These are phyloP conservation scores for Apodemia duryi DNA, from an alignment of 2,888 invertebrate species.

Conservation along the genomic window DNA sequence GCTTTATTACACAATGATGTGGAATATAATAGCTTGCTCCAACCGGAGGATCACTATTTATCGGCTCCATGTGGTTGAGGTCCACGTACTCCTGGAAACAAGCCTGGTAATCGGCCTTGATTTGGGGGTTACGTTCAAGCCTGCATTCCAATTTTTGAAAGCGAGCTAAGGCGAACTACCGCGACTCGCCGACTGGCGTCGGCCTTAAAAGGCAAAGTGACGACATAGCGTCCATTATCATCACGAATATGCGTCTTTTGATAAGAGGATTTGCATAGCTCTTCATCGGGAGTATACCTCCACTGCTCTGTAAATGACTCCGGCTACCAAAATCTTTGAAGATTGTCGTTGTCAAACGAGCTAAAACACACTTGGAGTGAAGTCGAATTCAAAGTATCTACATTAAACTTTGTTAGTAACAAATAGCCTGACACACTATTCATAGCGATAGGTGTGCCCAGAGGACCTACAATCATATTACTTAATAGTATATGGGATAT, in stretches of 20 bases:
- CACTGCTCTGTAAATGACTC: neutral
- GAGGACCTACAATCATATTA: conserved; percentile 9
- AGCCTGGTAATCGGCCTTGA: neutral
- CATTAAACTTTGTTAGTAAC: neutral
- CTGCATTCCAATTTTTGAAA: neutral
- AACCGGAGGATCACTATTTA: neutral
- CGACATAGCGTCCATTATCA: neutral
- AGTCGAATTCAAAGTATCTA: neutral
- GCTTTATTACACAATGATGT: conserved; percentile 5
- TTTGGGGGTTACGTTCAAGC: neutral
- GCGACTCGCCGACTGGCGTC: neutral
- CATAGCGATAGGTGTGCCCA: neutral
- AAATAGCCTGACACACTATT: neutral
- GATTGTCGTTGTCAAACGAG: conserved; percentile 14
- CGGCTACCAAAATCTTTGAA: conserved; percentile 11
- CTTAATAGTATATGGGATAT: neutral
- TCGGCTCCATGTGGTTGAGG: neutral
- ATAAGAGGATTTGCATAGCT: conserved; percentile 11
- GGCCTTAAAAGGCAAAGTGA: neutral
- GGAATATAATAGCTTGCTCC: conserved; percentile 10
- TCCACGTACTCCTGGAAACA: neutral
- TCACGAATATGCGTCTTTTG: conserved; percentile 6
- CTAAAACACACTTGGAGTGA: conserved; percentile 11
- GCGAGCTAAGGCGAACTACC: neutral
- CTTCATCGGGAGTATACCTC: neutral